Base-by-base conservation (phyloP, 2,888 invertebrate species). In the Agrochola circellaris region DNA sequence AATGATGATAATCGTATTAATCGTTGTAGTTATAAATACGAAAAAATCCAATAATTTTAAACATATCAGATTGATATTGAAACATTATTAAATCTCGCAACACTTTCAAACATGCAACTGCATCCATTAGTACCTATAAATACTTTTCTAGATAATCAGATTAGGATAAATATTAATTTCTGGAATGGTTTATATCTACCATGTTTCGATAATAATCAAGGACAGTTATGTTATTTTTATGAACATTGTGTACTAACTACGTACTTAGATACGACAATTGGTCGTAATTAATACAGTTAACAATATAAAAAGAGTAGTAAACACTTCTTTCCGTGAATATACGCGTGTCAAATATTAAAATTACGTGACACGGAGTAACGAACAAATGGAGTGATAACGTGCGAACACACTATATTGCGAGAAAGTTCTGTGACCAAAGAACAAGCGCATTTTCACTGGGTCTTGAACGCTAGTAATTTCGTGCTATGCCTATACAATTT, bases 341-440 rank as follows among this genome's bases (percentile, higher is more conserved):
- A 85, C 62, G 71, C 66, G 82, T 82, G 85, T 74, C 74, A 56
- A 73, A 74, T 70, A 51, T 66, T 69, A 38, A 84, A 61, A 69
- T 68, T 77, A 73, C 8, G 61, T 66, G 72, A 30, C 67, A 74
- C 61, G 23, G 72, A 84, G 68, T 76, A 79, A 38, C 45, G 3
- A 64, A 65, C n/a, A 38, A 61, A 73, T 68, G 54, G 78, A 84
- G 81, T 73, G 60, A 42, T 13, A 65, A 34, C 9, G 23, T 13
- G 23, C 20, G 48, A 38, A 20, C 26, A 20, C 17, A 17, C 13
- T 66, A 45, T 6, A 23, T 7, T 34, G 1, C 17, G 30, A n/a
- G 6, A 30, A 30, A 54, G 17, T 68, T 54, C 23, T 34, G 6
- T 17, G 30, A 30, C 4, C 26, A 45, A 62, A 11, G 30, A 75